These are phyloP conservation scores for Sciurus niger DNA, from an alignment of 2,113 vertebrate genomes.

Conservation along the genomic window DNA sequence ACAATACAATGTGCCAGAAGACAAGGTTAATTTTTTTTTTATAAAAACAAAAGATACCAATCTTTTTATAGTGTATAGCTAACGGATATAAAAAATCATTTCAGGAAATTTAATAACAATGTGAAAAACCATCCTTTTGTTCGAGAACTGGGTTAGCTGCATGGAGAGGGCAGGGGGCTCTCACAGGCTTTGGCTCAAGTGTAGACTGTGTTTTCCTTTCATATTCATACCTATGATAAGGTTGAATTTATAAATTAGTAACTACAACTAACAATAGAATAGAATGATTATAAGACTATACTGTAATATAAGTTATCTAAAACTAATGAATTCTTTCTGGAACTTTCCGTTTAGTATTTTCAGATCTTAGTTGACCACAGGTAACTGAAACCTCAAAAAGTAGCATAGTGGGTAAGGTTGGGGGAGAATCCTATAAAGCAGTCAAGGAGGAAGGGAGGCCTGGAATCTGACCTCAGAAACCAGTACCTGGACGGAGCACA, in stretches of 20 bases:
- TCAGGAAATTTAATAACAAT: background rate
- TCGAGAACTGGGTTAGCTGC: background rate
- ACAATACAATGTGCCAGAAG: constrained; percentile 29
- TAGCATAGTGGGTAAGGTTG: background rate
- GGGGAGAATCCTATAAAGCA: background rate
- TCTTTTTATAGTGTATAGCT: constrained; percentile 52
- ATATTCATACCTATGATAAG: background rate
- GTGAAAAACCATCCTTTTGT: background rate
- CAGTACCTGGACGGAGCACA: background rate
- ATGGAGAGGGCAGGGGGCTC: fast-evolving
- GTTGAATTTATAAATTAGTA: background rate
- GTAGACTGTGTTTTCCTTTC: background rate
- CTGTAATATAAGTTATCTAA: background rate
- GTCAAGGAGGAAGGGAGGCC: background rate
- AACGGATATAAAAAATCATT: background rate
- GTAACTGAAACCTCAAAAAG: background rate
- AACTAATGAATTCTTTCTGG: background rate
- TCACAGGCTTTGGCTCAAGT: fast-evolving
- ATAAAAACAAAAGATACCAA: constrained; percentile 55
- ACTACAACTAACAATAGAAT: background rate
- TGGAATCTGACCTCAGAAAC: fast-evolving
- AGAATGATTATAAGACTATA: background rate
- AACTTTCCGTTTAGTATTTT: background rate
- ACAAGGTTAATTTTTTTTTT: background rate
- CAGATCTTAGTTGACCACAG: background rate